Evolutionary conservation across 2,797 vertebrate genomes (phyloP).

Genomic region (Tadarida brasiliensis): DNA sequence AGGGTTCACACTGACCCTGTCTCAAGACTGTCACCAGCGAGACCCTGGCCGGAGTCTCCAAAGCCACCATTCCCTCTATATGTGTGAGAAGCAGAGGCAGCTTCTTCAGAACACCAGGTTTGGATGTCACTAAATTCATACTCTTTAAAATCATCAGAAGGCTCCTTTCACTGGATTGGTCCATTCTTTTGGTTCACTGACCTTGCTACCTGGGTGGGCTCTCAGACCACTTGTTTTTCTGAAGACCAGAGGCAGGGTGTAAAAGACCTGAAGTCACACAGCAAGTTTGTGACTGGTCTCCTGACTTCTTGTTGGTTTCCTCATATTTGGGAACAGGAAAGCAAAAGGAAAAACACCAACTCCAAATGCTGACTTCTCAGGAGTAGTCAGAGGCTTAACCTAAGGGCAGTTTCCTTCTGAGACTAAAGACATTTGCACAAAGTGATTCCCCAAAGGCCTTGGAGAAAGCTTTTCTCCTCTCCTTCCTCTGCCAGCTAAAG

Average conservation of each 20-base stretch:
- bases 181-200: not conserved
- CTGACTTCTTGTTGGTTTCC: slow-evolving; percentile 60
- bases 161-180: not conserved
- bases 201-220: not conserved
- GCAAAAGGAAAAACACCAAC: slow-evolving; percentile 68
- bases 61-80: not conserved
- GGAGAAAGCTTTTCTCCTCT: not conserved
- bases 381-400: slow-evolving; percentile 19
- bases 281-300: slow-evolving; percentile 53
- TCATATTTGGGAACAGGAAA: slow-evolving; percentile 71
- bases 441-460: slow-evolving; percentile 71
- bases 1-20: not conserved
- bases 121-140: not conserved
- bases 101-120: not conserved
- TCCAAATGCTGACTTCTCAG: not conserved
- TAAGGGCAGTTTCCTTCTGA: slow-evolving; percentile 70
- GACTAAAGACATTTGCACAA: slow-evolving; percentile 75
- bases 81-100: not conserved
- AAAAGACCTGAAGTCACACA: slow-evolving; percentile 49
- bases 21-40: not conserved
- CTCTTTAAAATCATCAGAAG: not conserved
- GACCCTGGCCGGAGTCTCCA: not conserved
- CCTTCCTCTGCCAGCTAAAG: slow-evolving; percentile 27
- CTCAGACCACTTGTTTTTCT: not conserved
- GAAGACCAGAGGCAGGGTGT: not conserved